Base-by-base conservation (phyloP, 2,113 vertebrate species). In the Pycnonotus jocosus region DNA sequence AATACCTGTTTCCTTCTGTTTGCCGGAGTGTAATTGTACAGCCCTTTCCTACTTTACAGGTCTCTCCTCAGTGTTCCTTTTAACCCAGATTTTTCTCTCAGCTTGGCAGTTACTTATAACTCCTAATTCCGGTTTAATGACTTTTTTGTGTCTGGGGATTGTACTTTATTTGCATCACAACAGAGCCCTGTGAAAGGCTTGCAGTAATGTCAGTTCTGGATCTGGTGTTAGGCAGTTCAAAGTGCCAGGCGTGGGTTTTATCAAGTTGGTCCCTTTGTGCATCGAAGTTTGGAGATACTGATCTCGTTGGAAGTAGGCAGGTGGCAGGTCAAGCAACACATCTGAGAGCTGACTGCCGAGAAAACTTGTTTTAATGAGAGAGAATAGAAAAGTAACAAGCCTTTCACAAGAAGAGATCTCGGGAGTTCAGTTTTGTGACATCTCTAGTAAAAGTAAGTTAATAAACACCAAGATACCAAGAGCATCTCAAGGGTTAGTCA, bases 81-180 rank as follows among this genome's bases (percentile, higher is more conserved):
- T 81, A 90, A 81, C 80, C 27, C 42, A 44, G n/a, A 45, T 76
- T 76, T 66, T 69, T 51, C 48, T 54, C 77, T 80, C 65, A 40
- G 65, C 9, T 87, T 84, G 51, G 56, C 35, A 61, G n/a, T 81
- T 92, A 45, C 15, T 79, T 78, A 27, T 42, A 77, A 72, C 47
- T 94, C 56, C 88, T 96, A 76, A 90, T 97, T 85, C 87, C 61
- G 54, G n/a, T 81, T 86, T 94, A 95, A 91, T 91, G 57, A 87
- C 84, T 53, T 66, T 81, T 95, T 83, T 87, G 58, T 81, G 37
- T 53, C 50, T 65, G 53, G 22, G 70, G 50, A 65, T 87, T 95
- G 69, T 76, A 56, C 6, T 2, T 78, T 51, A 92, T 85, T 95
- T 94, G 85, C 84, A 95, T 95, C 51, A 92, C 88, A 97, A 86